Percentiles rank a stretch among this genome's conserved stretches.
Conservation (phyloP, 2,797 vertebrate species). For the Gambusia yucatana region DNA sequence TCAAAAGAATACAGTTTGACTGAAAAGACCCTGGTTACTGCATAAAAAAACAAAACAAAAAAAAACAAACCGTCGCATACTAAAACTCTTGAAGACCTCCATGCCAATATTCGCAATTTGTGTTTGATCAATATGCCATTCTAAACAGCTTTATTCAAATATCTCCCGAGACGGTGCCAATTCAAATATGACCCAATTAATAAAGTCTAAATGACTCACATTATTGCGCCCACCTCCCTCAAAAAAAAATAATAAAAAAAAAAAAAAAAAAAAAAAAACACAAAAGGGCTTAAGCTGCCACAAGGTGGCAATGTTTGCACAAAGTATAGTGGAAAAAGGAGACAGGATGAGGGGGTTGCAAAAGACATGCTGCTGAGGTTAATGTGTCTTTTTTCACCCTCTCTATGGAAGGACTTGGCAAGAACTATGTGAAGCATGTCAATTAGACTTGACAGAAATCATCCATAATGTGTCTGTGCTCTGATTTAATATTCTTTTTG, state of each 20-base stretch:
- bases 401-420: constrained; percentile 36
- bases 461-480: constrained; percentile 30
- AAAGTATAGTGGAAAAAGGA: constrained; percentile 83
- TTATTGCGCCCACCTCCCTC: constrained; percentile 52
- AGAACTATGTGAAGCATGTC: constrained; percentile 45
- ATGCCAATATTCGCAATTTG: constrained; percentile 16
- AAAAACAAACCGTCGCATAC: constrained; percentile 39
- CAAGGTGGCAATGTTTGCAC: constrained; percentile 98
- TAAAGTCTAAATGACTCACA: constrained; percentile 71
- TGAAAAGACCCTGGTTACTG: constrained; percentile 39
- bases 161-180: constrained; percentile 36
- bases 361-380: constrained; percentile 68
- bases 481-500: constrained; percentile 46
- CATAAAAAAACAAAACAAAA: constrained; percentile 39
- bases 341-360: constrained; percentile 63
- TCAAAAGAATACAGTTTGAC: constrained; percentile 27
- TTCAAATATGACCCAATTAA: constrained; percentile 64
- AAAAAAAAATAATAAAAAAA: constrained; percentile 55
- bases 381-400: constrained; percentile 39
- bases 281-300: constrained; percentile 75
- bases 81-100: constrained; percentile 28
- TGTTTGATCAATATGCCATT: constrained; percentile 28
- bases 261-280: constrained; percentile 26
- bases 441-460: constrained; percentile 36
- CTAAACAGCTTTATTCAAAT: constrained; percentile 35